Percentiles rank a stretch among this genome's conserved stretches.
Conservation (phyloP, 2,113 vertebrate species). For the Eptesicus fuscus region DNA sequence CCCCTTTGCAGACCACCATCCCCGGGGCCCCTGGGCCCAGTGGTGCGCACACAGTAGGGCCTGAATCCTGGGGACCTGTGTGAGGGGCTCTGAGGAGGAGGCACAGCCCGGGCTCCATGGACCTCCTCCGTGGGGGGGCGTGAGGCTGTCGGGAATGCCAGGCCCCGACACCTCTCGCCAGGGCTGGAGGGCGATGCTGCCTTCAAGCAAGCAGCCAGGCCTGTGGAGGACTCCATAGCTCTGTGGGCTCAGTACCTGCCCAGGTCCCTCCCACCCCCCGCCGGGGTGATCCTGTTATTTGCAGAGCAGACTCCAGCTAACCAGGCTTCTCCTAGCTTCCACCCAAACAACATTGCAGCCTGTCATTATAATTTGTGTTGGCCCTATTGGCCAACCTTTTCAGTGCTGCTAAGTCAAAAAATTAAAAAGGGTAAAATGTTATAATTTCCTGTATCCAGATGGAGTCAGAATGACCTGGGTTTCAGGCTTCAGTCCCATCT, state of each 20-base stretch:
- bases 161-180: not conserved
- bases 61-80: not conserved
- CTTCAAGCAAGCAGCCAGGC: not conserved
- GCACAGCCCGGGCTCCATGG: no score
- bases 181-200: fast-evolving
- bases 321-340: not conserved
- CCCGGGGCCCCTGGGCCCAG: not conserved
- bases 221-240: not conserved
- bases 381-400: not conserved
- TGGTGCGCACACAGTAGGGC: no score
- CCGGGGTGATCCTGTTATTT: not conserved
- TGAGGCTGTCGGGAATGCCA: not conserved
- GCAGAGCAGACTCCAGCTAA: not conserved
- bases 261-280: no score
- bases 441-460: not conserved
- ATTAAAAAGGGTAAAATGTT: not conserved
- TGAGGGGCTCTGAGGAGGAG: no score
- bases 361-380: not conserved
- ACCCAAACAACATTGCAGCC: not conserved
- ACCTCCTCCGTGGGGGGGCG: fast-evolving
- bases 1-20: not conserved
- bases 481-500: not conserved
- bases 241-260: no score
- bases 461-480: not conserved
- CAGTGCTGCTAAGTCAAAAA: not conserved